A percentile compares a stretch with the other conserved stretches of the same genome.
These are phyloP conservation scores for Eupithecia vulgata DNA, from an alignment of 2,888 invertebrate genomes.

Conservation along the genomic window DNA sequence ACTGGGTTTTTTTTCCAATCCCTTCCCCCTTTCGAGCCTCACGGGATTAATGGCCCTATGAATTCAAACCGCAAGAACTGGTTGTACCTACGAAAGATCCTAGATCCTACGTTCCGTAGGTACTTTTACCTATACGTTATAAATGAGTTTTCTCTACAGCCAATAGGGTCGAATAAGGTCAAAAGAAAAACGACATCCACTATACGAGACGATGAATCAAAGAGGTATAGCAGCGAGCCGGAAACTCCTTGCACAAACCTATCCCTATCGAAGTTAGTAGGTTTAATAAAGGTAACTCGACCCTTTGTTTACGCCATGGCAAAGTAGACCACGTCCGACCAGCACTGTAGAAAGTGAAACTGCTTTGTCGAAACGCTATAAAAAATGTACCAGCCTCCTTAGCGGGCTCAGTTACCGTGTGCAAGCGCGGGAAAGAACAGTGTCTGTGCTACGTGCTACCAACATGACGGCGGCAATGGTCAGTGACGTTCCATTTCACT, in stretches of 20 bases:
- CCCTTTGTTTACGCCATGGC: constrained; percentile 67
- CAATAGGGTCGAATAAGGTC: too few species aligned
- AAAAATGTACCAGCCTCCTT: constrained; percentile 71
- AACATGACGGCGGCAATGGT: constrained; percentile 65
- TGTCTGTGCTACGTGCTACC: constrained; percentile 56
- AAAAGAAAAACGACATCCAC: too few species aligned
- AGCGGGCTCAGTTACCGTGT: constrained; percentile 68
- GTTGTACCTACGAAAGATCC: too few species aligned
- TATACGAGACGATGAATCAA: too few species aligned
- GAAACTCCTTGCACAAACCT: background rate
- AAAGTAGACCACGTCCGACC: constrained; percentile 75
- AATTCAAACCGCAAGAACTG: too few species aligned
- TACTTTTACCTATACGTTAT: too few species aligned
- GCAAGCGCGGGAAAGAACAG: constrained; percentile 57
- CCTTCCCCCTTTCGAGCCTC: too few species aligned
- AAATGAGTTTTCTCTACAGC: too few species aligned
- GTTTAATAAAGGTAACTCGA: constrained; percentile 14
- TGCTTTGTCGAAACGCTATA: constrained; percentile 71
- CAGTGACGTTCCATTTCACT: constrained; percentile 68
- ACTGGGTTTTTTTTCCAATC: too few species aligned
- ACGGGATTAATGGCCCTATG: too few species aligned
- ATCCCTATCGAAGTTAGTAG: constrained; percentile 3
- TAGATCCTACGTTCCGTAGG: too few species aligned
- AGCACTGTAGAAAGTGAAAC: constrained; percentile 81
- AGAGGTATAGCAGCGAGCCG: background rate